Conservation (phyloP, 2,888 invertebrate genomes). For the Drosophila paranaensis region DNA sequence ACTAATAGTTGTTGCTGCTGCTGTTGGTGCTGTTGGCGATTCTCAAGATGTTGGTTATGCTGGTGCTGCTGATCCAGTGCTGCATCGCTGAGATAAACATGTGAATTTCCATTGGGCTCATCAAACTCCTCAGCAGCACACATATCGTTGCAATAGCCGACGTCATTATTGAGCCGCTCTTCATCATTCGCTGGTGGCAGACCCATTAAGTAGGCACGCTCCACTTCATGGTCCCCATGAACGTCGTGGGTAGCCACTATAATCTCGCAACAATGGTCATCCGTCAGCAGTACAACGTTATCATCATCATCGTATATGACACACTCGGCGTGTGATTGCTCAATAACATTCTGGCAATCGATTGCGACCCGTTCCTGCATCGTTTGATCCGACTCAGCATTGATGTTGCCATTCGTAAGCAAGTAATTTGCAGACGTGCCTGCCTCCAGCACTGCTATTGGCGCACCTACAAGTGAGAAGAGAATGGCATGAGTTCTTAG, state of each 20-base stretch:
- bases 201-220: constrained; percentile 48
- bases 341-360: constrained; percentile 24
- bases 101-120: constrained; percentile 15
- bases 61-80: constrained; percentile 47
- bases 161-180: constrained; percentile 32
- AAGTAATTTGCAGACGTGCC: constrained; percentile 23
- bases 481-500: too few species aligned
- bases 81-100: constrained; percentile 71
- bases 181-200: constrained; percentile 18
- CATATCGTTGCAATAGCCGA: constrained; percentile 23
- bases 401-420: constrained; percentile 51
- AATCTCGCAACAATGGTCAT: constrained; percentile 67
- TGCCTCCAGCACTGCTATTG: constrained; percentile 35
- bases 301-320: constrained; percentile 70
- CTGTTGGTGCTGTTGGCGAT: constrained; percentile 15
- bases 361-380: constrained; percentile 26
- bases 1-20: constrained; percentile 42
- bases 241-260: constrained; percentile 51
- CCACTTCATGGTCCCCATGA: constrained; percentile 43
- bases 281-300: constrained; percentile 54
- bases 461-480: constrained; percentile 28
- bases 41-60: not conserved
- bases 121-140: constrained; percentile 32
- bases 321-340: constrained; percentile 30
- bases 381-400: constrained; percentile 25